Base-by-base conservation (phyloP, 2,888 invertebrate genomes). In the Amorpha juglandis region DNA sequence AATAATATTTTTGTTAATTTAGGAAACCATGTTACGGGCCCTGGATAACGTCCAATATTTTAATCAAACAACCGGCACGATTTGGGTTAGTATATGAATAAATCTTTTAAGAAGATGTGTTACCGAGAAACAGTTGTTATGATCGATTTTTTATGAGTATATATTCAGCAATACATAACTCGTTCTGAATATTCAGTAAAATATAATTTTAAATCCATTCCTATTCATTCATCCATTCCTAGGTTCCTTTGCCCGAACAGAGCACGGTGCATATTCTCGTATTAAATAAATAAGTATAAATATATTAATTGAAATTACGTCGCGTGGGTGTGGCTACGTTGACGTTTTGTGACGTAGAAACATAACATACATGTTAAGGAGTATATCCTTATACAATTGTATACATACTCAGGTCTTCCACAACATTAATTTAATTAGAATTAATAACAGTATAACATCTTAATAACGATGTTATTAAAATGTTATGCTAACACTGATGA, bases 41-140 rank as follows among this genome's bases (percentile, higher is more conserved):
- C 65, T 70, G 68, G 68, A 70, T 62, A 55, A 63, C 53, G 33
- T 68, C 69, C 69, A 70, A 70, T 63, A 69, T 51, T 53, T 53
- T 53, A 69, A 42, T 64, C 63, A 69, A 69, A 65, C 33, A 53
- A 35, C 33, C 63, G 47, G 58, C 50, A 35, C 65, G 66, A 51
- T 45, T 63, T 63, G 63, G 69, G 69, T 65, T 58, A 64, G 33
- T 7, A 8, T 53, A 6, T 6, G 38, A 55, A 58, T 58, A 58
- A 38, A 58, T 58, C 52, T 52, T 58, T n/a, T 51, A 8, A 52
- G 50, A 66, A 68, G 63, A 19, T 19, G 38, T 19, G 9, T 58
- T 58, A 38, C 42, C 8, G 58, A 19, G 19, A 58, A 38, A 55
- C 16, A n/a, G 33, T 35, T 35, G 35, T 35, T 35, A 35, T 35